A percentile compares a stretch with the other conserved stretches of the same genome.
Evolutionary conservation across 2,113 vertebrate species (phyloP).

Genomic region (Vombatus ursinus): DNA sequence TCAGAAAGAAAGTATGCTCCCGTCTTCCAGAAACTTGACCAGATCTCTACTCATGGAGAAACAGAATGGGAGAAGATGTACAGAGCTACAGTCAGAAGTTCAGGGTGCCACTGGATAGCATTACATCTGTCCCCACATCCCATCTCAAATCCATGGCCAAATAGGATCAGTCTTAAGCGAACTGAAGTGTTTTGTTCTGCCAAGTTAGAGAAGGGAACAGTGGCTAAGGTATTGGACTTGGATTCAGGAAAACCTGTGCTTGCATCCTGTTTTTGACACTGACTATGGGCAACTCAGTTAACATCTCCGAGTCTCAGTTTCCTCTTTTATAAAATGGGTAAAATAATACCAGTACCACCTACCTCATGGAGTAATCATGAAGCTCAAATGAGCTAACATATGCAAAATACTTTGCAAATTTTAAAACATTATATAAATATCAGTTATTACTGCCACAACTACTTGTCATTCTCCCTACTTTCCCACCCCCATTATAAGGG

Average conservation of each 20-base stretch:
- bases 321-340: not conserved
- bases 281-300: not conserved
- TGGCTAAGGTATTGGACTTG: not conserved
- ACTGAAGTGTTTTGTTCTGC: not conserved
- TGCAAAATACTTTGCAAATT: not conserved
- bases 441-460: not conserved
- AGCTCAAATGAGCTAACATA: not conserved
- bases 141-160: not conserved
- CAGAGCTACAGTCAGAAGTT: not conserved
- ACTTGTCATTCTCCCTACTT: not conserved
- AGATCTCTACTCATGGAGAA: not conserved
- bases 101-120: no score
- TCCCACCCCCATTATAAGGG: not conserved
- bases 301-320: not conserved
- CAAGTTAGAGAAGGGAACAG: not conserved
- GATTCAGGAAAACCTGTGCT: not conserved
- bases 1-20: conserved; percentile 6
- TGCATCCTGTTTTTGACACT: not conserved
- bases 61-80: not conserved
- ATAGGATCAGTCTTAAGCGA: not conserved
- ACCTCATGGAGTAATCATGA: not conserved
- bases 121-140: accelerated
- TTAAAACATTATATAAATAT: not conserved
- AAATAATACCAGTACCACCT: not conserved
- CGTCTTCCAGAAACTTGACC: not conserved